Evolutionary conservation across 2,888 invertebrate genomes (phyloP).

Genomic region (Camponotus fellah): DNA sequence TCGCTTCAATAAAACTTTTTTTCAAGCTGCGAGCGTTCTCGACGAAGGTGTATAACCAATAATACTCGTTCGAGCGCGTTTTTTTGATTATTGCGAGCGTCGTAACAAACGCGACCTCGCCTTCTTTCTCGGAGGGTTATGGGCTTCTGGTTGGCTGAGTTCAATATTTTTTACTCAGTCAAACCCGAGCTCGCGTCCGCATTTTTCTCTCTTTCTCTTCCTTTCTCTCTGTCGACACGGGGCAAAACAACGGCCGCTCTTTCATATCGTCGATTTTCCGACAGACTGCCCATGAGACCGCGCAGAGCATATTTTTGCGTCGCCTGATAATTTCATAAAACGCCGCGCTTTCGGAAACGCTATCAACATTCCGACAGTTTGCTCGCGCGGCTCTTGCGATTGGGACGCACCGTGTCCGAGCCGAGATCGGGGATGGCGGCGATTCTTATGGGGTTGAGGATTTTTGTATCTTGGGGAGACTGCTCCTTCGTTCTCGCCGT

Average conservation of each 20-base stretch:
- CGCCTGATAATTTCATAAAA: slow-evolving; percentile 80
- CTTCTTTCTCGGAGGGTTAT: slow-evolving; percentile 46
- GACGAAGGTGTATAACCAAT: slow-evolving; percentile 48
- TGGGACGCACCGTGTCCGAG: slow-evolving; percentile 24
- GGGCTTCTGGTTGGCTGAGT: slow-evolving; percentile 77
- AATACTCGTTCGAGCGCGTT: slow-evolving; percentile 54
- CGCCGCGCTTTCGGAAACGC: slow-evolving; percentile 64
- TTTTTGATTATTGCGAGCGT: slow-evolving; percentile 59
- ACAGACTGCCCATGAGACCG: slow-evolving; percentile 78
- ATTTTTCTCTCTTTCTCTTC: slow-evolving; percentile 31
- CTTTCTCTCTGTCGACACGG: slow-evolving; percentile 34
- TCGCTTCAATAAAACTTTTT: slow-evolving; percentile 44
- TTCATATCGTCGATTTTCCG: slow-evolving; percentile 85
- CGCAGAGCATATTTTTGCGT: slow-evolving; percentile 72
- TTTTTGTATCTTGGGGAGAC: slow-evolving; percentile 27
- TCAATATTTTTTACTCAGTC: slow-evolving; percentile 79
- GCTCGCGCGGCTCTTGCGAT: slow-evolving; percentile 28
- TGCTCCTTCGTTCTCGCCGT: slow-evolving; percentile 25
- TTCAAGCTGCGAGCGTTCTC: slow-evolving; percentile 37
- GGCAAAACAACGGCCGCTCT: slow-evolving; percentile 72
- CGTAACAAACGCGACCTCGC: slow-evolving; percentile 55
- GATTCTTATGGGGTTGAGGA: slow-evolving; percentile 21
- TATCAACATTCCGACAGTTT: slow-evolving; percentile 54
- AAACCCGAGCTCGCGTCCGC: slow-evolving; percentile 68
- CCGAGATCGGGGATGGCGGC: neutral